Evolutionary conservation across 2,113 vertebrate species (phyloP).

Genomic region (Vimba vimba): DNA sequence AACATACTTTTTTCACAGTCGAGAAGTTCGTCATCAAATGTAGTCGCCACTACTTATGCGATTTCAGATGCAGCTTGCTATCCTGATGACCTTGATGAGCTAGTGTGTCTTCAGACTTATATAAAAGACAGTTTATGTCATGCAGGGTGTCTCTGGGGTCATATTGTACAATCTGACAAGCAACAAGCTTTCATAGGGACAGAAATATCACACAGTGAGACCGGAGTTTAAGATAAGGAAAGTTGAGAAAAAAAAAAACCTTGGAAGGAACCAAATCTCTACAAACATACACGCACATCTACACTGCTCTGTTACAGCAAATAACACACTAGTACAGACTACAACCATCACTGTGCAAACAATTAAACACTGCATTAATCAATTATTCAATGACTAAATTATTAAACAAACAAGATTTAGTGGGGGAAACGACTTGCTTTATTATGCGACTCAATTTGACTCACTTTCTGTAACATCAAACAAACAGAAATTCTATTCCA

Average conservation of each 20-base stretch:
- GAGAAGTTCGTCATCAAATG: background rate
- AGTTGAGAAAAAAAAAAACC: background rate
- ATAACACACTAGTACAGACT: background rate
- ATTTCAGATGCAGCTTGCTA: background rate
- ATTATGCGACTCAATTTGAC: conserved; percentile 4
- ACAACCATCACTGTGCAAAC: conserved; percentile 1
- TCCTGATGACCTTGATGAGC: background rate
- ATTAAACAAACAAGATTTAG: conserved; percentile 25
- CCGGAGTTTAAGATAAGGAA: background rate
- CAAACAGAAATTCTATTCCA: background rate
- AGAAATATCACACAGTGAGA: background rate
- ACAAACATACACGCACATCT: background rate
- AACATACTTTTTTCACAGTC: background rate
- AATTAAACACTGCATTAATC: conserved; percentile 7
- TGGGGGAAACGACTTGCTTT: background rate
- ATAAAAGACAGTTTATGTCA: background rate
- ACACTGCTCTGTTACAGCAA: background rate
- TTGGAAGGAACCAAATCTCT: background rate
- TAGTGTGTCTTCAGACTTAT: background rate
- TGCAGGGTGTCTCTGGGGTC: background rate
- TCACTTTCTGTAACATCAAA: background rate
- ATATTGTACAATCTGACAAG: background rate
- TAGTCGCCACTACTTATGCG: background rate
- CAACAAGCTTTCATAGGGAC: background rate
- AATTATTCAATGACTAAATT: conserved; percentile 33